Evolutionary conservation across 2,797 vertebrate genomes (phyloP).

Genomic region (Acanthiza pusilla): DNA sequence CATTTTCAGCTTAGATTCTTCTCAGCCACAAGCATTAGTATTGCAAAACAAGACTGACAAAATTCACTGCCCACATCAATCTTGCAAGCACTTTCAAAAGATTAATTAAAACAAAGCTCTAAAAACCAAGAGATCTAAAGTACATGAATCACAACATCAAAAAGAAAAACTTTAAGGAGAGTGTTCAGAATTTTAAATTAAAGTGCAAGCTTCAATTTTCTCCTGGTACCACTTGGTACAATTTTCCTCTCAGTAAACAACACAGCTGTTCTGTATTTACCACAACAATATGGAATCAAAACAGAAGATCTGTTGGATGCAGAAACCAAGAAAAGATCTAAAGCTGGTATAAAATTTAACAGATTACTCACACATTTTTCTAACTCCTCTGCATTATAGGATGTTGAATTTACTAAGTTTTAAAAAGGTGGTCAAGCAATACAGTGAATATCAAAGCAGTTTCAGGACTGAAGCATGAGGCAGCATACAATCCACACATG

Average conservation of each 20-base stretch:
- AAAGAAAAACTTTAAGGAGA: slow-evolving; percentile 4
- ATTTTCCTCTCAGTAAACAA: neutral
- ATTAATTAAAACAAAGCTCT: slow-evolving; percentile 25
- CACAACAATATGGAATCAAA: slow-evolving; percentile 3
- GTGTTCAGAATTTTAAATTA: slow-evolving; percentile 1
- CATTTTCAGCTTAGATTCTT: neutral
- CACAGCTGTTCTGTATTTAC: neutral
- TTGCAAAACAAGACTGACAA: neutral
- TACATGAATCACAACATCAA: neutral
- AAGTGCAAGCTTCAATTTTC: neutral
- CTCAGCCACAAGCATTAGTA: neutral
- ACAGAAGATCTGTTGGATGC: neutral
- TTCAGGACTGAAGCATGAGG: neutral
- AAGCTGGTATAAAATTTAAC: neutral
- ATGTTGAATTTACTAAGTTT: neutral
- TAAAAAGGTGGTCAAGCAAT: neutral
- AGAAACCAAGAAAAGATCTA: neutral
- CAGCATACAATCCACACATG: neutral
- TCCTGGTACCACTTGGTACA: neutral
- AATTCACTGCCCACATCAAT: neutral
- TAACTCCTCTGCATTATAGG: neutral
- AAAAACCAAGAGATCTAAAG: neutral
- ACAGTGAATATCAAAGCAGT: neutral
- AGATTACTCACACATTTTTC: neutral
- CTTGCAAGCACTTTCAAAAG: slow-evolving; percentile 9